Percentiles rank a stretch among this genome's conserved stretches.
Evolutionary conservation across 2,113 vertebrate species (phyloP).

Genomic region (Zosterops lateralis): DNA sequence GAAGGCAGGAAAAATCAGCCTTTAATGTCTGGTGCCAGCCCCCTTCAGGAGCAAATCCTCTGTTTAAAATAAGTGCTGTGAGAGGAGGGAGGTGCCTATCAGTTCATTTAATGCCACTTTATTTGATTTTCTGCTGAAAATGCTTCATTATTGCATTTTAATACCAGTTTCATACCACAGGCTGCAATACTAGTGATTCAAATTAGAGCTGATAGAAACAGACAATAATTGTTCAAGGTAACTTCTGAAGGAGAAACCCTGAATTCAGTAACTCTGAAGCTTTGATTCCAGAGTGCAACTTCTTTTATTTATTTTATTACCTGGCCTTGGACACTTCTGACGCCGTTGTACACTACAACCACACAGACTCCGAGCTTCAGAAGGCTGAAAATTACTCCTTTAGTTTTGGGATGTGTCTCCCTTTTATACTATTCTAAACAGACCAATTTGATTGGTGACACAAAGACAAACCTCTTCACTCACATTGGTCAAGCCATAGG

Average conservation of each 20-base stretch:
- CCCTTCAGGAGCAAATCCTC: background rate
- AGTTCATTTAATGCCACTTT: background rate
- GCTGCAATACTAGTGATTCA: background rate
- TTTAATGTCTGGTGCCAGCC: background rate
- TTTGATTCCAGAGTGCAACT: background rate
- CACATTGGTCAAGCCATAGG: too few species aligned
- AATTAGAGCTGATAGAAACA: background rate
- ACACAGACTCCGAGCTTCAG: too few species aligned
- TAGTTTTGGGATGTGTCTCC: too few species aligned
- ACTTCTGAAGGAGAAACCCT: background rate
- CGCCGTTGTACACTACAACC: too few species aligned
- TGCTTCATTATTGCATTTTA: background rate
- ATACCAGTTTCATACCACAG: background rate
- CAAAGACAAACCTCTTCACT: too few species aligned
- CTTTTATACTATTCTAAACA: too few species aligned
- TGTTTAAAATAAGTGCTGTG: background rate
- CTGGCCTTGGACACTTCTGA: background rate
- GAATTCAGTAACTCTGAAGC: background rate
- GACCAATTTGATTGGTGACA: too few species aligned
- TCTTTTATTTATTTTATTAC: background rate
- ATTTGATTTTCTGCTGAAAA: background rate
- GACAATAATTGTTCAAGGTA: background rate
- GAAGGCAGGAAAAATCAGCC: background rate
- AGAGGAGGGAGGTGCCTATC: background rate
- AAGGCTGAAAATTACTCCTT: too few species aligned